These are phyloP conservation scores for Galaxea fascicularis DNA, from an alignment of 92 coral and sea anemone species.

Conservation along the genomic window DNA sequence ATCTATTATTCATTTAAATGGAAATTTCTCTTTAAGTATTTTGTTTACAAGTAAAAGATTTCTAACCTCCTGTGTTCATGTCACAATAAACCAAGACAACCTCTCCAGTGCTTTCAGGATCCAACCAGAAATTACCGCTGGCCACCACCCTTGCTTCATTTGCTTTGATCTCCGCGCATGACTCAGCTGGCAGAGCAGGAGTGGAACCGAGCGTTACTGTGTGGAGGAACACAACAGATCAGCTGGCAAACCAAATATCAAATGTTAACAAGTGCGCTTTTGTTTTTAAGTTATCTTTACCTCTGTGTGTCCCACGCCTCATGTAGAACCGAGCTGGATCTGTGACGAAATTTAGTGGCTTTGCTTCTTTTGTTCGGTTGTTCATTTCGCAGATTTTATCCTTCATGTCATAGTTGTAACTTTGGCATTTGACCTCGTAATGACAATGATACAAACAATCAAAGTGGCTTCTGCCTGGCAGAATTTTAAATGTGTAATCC, in stretches of 20 bases:
- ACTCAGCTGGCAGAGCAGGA: constrained; percentile 20
- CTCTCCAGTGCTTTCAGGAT: background rate
- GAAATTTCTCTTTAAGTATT: too few species aligned
- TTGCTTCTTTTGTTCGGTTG: constrained; percentile 30
- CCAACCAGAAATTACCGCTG: constrained; percentile 14
- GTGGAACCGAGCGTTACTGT: constrained; percentile 12
- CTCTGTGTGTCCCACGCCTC: constrained; percentile 20
- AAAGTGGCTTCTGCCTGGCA: background rate
- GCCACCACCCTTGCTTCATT: background rate
- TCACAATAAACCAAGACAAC: constrained; percentile 11
- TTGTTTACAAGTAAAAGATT: background rate
- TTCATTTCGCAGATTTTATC: constrained; percentile 32
- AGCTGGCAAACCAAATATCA: background rate
- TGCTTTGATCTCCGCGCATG: constrained; percentile 10
- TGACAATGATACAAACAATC: constrained; percentile 11
- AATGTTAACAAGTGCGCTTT: too few species aligned
- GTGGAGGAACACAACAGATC: background rate
- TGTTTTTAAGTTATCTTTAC: too few species aligned
- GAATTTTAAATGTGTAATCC: background rate
- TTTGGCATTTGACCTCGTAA: constrained; percentile 37
- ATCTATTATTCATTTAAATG: too few species aligned
- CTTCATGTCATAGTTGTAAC: constrained; percentile 15
- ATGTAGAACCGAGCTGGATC: constrained; percentile 21
- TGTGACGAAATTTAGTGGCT: background rate
- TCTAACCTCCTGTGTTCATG: constrained; percentile 7